Conservation (phyloP, 2,888 invertebrate genomes). For the Pecten maximus region DNA sequence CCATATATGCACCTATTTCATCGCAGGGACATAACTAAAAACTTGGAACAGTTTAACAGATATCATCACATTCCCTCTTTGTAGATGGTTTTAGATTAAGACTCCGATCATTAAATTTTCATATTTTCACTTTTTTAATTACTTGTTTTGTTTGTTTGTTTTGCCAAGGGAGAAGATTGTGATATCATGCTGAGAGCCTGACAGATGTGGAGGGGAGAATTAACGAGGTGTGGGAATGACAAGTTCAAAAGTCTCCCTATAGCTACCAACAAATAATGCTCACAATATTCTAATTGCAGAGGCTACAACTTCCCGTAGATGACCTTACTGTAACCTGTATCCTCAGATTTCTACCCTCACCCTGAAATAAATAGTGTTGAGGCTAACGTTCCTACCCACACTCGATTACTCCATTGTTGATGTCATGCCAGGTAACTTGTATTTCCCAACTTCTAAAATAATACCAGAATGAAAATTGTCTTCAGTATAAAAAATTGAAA, state of each 20-base stretch:
- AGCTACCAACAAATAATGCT: background rate
- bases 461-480: background rate
- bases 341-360: background rate
- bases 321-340: background rate
- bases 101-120: background rate
- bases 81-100: background rate
- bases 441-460: background rate
- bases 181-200: background rate
- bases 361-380: background rate
- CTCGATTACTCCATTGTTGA: background rate
- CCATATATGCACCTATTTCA: too few relatives aligned
- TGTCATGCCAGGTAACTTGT: background rate
- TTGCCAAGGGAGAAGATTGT: background rate
- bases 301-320: background rate
- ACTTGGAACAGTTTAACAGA: too few relatives aligned
- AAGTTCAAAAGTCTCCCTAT: constrained; percentile 7
- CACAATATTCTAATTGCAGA: constrained; percentile 7
- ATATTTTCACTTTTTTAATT: background rate
- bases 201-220: background rate
- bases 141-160: too few relatives aligned
- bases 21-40: background rate
- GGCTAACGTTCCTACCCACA: background rate
- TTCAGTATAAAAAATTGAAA: background rate
- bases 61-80: background rate
- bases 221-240: background rate